These are phyloP conservation scores for Redunca redunca DNA, from an alignment of 2,113 vertebrate species.

Conservation along the genomic window DNA sequence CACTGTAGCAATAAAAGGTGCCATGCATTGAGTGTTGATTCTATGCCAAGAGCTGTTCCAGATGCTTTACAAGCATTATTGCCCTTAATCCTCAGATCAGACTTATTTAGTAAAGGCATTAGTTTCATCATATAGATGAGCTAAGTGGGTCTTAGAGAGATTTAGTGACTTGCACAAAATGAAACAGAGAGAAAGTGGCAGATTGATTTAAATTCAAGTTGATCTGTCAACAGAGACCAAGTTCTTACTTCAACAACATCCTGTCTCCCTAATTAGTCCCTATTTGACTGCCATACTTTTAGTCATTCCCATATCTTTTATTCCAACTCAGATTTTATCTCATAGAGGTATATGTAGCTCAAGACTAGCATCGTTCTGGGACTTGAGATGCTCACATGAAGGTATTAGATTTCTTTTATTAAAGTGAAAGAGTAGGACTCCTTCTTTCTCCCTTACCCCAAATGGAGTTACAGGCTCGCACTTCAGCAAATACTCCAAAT, in stretches of 20 bases:
- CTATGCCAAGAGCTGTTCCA: neutral
- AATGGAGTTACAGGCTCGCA: neutral
- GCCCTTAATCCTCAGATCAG: neutral
- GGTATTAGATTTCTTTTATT: neutral
- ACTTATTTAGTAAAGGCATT: slow-evolving; percentile 23
- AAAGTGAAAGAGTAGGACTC: neutral
- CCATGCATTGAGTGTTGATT: neutral
- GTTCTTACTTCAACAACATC: neutral
- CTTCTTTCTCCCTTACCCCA: neutral
- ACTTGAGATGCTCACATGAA: neutral
- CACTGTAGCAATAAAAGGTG: neutral
- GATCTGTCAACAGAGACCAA: neutral
- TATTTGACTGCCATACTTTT: neutral
- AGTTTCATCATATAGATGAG: neutral
- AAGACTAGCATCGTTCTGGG: neutral
- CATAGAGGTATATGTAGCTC: neutral
- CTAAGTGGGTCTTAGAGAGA: neutral
- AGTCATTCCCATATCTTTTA: neutral
- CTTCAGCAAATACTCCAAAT: neutral
- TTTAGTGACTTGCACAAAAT: neutral
- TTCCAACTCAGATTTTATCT: slow-evolving; percentile 16
- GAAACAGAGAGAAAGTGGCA: neutral
- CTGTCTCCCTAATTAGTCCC: neutral
- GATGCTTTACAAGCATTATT: neutral
- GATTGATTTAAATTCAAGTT: neutral